Evolutionary conservation across 2,888 invertebrate species (phyloP), one percentile per base, ranked within the genome.

Genomic region (Apodemia zela): DNA sequence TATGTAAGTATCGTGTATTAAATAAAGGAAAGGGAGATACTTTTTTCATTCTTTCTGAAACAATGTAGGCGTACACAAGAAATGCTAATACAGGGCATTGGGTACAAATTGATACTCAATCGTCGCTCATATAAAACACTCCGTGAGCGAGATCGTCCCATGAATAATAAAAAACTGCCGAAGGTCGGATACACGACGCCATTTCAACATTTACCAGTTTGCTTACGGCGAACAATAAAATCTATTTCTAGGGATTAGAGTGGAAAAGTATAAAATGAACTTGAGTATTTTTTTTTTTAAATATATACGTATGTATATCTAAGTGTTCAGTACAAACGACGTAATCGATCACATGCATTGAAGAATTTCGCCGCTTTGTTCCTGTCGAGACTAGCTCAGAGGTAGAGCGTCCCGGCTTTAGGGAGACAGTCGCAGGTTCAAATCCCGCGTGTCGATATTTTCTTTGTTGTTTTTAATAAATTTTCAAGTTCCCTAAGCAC

Each of bases 51-150:
- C 13, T 70, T 72, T 70, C 73, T 79, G 78, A 78, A 84, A 88
- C 87, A 89, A 87, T 87, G 87, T 88, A 83, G 81, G 84, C 79
- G n/a, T 11, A 49, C 77, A 79, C 75, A 74, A 82, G 82, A 85
- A 85, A 90, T 89, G 90, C 86, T 89, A 90, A 90, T 89, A 85
- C 79, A 79, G 82, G 82, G 76, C 77, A 84, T 83, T 80, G 80
- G 78, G 80, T 82, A 88, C 90, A 90, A 91, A 91, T 91, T 91
- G 91, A 91, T 91, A 91, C 87, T 89, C 90, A 89, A 91, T 91
- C 89, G 91, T 90, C 85, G 87, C 89, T 89, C 91, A 90, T 91
- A 91, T 91, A 91, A 91, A 91, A 91, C 90, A 91, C 91, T 90
- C 87, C 29, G 62, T 81, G 81, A 84, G 81, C 81, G 81, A 84